phyloP scores from a whole-genome alignment of 30 jellyfish, hydroid and myxozoan genomes.

The Turritopsis rubra region DNA sequence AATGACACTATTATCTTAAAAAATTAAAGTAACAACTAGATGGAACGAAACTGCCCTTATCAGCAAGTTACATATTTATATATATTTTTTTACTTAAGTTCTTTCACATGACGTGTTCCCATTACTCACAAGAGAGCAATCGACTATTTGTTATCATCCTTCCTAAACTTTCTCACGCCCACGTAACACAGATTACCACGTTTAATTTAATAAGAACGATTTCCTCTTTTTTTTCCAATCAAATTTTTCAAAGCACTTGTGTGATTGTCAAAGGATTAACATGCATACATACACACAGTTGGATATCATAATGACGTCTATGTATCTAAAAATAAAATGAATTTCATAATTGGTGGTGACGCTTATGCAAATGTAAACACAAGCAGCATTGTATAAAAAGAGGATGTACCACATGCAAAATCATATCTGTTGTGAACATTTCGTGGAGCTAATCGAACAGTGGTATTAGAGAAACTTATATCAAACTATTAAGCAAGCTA shows the following conservation, averaged over 20 bases:
- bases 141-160: background rate
- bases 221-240: background rate
- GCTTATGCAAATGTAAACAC: background rate
- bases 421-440: background rate
- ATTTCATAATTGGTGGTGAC: background rate
- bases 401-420: background rate
- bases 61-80: no score
- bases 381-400: background rate
- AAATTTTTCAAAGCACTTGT: background rate
- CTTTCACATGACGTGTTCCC: background rate
- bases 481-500: background rate
- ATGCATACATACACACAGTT: background rate
- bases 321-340: background rate
- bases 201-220: background rate
- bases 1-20: no score
- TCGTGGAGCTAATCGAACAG: no score
- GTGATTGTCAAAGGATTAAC: background rate
- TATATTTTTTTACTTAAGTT: no score
- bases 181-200: background rate
- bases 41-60: no score
- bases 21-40: no score
- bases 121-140: background rate
- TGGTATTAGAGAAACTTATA: background rate
- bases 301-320: background rate
- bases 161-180: background rate